phyloP scores from a whole-genome alignment of 1,140 invertebrate species.

The Anthonomus grandis region DNA sequence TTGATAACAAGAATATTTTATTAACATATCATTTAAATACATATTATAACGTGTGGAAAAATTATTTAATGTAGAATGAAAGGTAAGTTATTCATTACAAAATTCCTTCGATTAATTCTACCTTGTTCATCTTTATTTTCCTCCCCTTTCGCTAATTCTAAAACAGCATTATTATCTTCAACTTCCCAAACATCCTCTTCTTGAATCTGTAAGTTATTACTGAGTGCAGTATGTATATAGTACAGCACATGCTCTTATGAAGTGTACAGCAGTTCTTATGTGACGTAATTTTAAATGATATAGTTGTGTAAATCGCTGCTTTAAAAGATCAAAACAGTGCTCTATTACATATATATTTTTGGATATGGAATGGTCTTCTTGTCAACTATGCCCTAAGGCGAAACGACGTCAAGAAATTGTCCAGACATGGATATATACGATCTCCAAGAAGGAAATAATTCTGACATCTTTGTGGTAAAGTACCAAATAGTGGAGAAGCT shows the following conservation, averaged over 20 bases:
- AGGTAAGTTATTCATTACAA: not conserved
- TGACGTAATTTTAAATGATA: slow-evolving; percentile 32
- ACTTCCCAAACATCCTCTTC: slow-evolving; percentile 4
- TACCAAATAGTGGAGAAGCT: slow-evolving; percentile 21
- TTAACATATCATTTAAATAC: too few species aligned
- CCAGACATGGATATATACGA: slow-evolving; percentile 29
- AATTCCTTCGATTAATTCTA: not conserved
- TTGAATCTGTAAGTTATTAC: slow-evolving; percentile 9
- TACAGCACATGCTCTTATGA: slow-evolving; percentile 31
- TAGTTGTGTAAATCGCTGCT: slow-evolving; percentile 29
- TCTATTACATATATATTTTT: slow-evolving; percentile 30
- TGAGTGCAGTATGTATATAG: slow-evolving; percentile 30
- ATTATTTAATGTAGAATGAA: too few species aligned
- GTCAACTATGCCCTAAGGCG: slow-evolving; percentile 21
- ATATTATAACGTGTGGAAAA: too few species aligned
- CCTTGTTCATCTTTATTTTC: not conserved
- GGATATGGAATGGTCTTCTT: slow-evolving; percentile 5
- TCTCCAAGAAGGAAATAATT: slow-evolving; percentile 30
- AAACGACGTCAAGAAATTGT: slow-evolving; percentile 28
- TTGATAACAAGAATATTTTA: too few species aligned
- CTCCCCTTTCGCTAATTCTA: not conserved
- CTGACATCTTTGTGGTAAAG: slow-evolving; percentile 29
- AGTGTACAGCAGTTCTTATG: slow-evolving; percentile 21
- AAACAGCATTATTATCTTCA: not conserved
- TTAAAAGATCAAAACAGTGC: slow-evolving; percentile 33